phyloP scores from a whole-genome alignment of 30 jellyfish, hydroid and myxozoan species.

The Haliclystus octoradiatus region DNA sequence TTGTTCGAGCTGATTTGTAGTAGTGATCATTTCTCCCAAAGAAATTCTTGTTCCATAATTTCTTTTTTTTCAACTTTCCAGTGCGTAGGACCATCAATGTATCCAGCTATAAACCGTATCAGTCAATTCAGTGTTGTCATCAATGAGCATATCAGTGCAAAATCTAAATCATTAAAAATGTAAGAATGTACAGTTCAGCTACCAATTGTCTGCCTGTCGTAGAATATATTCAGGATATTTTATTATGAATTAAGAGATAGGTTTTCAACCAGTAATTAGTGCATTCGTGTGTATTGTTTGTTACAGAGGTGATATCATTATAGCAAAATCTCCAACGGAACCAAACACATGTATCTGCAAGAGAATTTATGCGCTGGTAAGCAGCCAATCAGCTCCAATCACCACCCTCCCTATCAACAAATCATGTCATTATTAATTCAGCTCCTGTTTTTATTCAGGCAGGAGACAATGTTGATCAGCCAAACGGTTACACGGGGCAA shows the following conservation, averaged over 20 bases:
- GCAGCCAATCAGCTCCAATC: no score
- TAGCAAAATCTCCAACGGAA: constrained; percentile 66
- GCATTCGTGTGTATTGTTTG: neutral
- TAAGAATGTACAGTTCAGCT: neutral
- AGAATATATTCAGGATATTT: neutral
- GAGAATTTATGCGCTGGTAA: constrained; percentile 75
- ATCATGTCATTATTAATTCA: neutral
- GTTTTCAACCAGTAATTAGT: neutral
- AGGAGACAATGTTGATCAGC: constrained; percentile 44
- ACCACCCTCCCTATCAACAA: no score
- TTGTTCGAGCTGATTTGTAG: no score
- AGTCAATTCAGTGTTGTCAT: constrained; percentile 56
- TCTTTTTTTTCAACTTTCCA: constrained; percentile 1
- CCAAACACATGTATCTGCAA: constrained; percentile 78
- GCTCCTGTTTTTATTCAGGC: constrained; percentile 13
- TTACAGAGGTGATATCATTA: constrained; percentile 80
- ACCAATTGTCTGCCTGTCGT: neutral
- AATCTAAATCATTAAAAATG: constrained; percentile 29
- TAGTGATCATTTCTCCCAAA: no score
- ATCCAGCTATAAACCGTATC: constrained; percentile 51
- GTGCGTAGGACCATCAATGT: constrained; percentile 92
- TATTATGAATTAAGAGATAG: neutral
- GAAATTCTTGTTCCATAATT: no score
- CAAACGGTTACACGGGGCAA: constrained; percentile 20
- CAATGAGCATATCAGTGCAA: constrained; percentile 50